phyloP scores from a whole-genome alignment of 2,888 invertebrate species.

The Peribatodes rhomboidaria region DNA sequence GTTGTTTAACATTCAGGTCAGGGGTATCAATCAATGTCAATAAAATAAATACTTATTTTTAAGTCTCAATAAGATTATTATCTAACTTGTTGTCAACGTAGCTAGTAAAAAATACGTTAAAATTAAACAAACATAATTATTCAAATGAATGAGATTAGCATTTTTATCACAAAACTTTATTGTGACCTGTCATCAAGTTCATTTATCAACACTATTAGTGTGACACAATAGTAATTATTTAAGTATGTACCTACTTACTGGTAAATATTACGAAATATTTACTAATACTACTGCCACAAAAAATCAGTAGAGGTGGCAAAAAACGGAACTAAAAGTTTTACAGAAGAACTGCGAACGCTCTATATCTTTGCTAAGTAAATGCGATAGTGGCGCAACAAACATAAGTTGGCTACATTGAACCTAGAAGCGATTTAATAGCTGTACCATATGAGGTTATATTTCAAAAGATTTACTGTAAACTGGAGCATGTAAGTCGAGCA shows the following conservation, averaged over 20 bases:
- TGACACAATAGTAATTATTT: background rate
- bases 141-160: conserved; percentile 10
- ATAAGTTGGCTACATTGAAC: background rate
- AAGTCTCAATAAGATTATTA: no score
- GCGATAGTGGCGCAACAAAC: background rate
- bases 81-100: background rate
- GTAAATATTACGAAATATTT: conserved; percentile 32
- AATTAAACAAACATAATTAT: conserved; percentile 7
- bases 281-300: background rate
- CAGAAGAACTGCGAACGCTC: no score
- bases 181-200: conserved; percentile 8
- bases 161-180: conserved; percentile 5
- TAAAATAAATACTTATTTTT: no score
- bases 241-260: background rate
- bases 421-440: conserved; percentile 44
- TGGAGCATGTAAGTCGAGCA: conserved; percentile 42
- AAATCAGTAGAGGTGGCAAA: background rate
- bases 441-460: conserved; percentile 46
- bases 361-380: background rate
- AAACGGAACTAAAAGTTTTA: background rate
- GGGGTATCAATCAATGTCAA: no score
- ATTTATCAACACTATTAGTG: background rate
- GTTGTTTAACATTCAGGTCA: no score
- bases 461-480: conserved; percentile 48
- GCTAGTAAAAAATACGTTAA: background rate